Evolutionary conservation across 2,113 vertebrate species (phyloP).

Genomic region (Martes martes): DNA sequence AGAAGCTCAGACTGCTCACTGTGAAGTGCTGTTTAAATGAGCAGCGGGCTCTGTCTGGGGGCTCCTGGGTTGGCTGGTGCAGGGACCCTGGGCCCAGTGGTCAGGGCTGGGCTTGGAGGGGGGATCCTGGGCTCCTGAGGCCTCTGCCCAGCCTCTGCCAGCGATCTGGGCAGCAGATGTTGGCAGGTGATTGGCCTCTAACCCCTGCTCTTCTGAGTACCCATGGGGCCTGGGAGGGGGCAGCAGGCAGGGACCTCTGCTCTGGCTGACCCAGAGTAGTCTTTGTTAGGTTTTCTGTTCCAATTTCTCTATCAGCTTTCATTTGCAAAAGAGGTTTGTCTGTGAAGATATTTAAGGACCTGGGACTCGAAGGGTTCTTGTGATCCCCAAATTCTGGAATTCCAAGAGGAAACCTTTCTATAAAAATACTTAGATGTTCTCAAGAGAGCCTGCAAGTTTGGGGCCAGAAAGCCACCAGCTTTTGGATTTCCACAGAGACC

Average conservation of each 20-base stretch:
- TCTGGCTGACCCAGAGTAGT: neutral
- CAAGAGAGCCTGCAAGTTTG: neutral
- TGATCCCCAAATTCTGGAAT: neutral
- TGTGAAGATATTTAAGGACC: neutral
- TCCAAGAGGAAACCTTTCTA: neutral
- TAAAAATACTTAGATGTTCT: neutral
- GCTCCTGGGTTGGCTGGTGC: neutral
- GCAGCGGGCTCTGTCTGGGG: neutral
- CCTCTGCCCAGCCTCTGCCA: neutral
- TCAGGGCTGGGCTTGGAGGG: neutral
- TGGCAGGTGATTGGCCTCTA: fast-evolving
- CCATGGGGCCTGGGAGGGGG: fast-evolving
- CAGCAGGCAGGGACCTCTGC: neutral
- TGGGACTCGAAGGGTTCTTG: neutral
- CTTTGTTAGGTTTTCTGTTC: fast-evolving
- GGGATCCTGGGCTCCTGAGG: neutral
- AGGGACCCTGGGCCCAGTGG: neutral
- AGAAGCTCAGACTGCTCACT: neutral
- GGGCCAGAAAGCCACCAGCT: neutral
- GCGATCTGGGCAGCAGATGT: neutral
- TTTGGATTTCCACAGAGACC: neutral
- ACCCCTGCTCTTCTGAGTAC: neutral
- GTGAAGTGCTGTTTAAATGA: fast-evolving
- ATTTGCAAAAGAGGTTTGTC: neutral
- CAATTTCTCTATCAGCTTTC: fast-evolving